Base-by-base conservation (phyloP, 2,113 vertebrate species). In the Hassar affinis region DNA sequence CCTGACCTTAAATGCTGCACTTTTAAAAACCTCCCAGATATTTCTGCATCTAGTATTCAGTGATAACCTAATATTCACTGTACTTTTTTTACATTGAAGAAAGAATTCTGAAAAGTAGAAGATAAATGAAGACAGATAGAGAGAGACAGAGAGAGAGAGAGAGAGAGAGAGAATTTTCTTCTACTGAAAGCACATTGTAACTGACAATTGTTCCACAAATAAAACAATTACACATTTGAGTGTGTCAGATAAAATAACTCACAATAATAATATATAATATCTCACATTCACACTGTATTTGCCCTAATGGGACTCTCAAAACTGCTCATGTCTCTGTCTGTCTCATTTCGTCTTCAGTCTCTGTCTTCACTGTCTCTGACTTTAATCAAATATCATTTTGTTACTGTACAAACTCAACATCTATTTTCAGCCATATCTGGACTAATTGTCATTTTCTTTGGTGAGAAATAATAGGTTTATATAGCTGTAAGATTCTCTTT, bases 191-290 rank as follows among this genome's bases (percentile, higher is more conserved):
- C 25, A 74, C 69, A 20, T 45, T 74, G 2, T 15, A 75, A 52
- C 47, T 75, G 72, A 33, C 2, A 75, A 75, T 15, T 52, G 14
- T 17, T 75, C 49, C 10, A 12, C 15, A 54, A 33, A 76, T 64
- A 51, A 51, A 64, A 64, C 45, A 80, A 64, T 64, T 22, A 61
- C 61, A 79, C 42, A 49, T 79, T 64, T 79, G 38, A 62, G 59
- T 6, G 15, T 79, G 78, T 64, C 42, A 62, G 59, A 79, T 49
- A 51, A 18, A 59, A 61, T 30, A 47, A 59, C 54, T n/a, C 35
- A 62, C n/a, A n/a, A n/a, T n/a, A n/a, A n/a, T n/a, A n/a, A n/a
- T n/a, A n/a, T n/a, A n/a, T n/a, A n/a, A n/a, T n/a, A 51, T 20
- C 78, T 45, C 42, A 33, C 45, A 51, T 27, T 64, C 59, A 47